Evolutionary conservation across 2,113 vertebrate species (phyloP), one percentile per base, ranked within the genome.

Genomic region (Egretta garzetta): DNA sequence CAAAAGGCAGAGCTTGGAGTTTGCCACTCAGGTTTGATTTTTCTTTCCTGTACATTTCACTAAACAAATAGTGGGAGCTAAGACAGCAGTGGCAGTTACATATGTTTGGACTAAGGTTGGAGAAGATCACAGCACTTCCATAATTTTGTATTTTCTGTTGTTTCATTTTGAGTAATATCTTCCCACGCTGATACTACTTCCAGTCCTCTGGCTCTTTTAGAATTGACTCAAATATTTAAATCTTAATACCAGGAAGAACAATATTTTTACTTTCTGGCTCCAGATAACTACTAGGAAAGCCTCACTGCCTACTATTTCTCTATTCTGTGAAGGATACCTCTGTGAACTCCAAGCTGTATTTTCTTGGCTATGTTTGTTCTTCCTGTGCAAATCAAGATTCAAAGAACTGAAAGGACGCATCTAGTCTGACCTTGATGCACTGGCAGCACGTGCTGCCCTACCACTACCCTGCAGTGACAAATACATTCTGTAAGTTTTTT

Each of bases 261-360:
- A n/a, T 94, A 41, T 75, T 96, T 96, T 81, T 92, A 55, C 56
- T 81, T 86, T 84, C 47, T 96, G 83, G 35, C 24, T 94, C 32
- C 18, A 62, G 66, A 53, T 74, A 91, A 49, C 88, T 81, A 55
- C 52, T 63, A 60, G 76, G 43, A 89, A 89, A 84, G n/a, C 62
- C 62, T 94, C 0, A 0, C 66, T 95, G 70, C 53, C 71, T 95
- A 52, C 75, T 87, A 0, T 79, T 92, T 92, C 60, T 92, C 64
- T 87, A 1, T 22, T 93, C 53, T 91, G 52, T 60, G 39, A 63
- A 14, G 22, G 47, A 62, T 60, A 67, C 8, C 18, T 92, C 15
- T 90, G 15, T 68, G 74, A 86, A 64, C 24, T 90, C 37, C 27
- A 23, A 72, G 24, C 50, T 93, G 37, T 77, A 23, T 80, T 91